Conservation (phyloP, 1,140 invertebrate genomes). For the Heliconius congener region DNA sequence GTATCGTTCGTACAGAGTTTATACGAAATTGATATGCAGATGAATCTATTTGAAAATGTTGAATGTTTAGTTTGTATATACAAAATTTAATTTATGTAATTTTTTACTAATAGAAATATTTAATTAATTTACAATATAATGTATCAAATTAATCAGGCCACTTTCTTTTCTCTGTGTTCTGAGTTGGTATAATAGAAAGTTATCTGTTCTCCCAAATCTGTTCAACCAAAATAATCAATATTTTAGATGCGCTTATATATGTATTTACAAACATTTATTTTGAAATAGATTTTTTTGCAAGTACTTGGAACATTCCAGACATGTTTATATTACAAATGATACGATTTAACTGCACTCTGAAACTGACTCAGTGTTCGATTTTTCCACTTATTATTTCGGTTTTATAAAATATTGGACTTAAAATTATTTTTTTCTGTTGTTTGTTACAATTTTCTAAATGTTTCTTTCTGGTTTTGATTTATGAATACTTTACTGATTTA, state of each 20-base stretch:
- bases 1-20: neutral
- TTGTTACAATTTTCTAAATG: neutral
- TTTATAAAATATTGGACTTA: slow-evolving; percentile 31
- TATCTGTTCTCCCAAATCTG: too few species aligned
- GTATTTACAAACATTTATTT: neutral
- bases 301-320: neutral
- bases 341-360: slow-evolving; percentile 75
- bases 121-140: too few species aligned
- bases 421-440: slow-evolving; percentile 3
- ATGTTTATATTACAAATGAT: slow-evolving; percentile 8
- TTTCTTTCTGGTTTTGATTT: neutral
- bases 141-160: too few species aligned
- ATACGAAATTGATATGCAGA: neutral
- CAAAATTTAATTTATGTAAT: too few species aligned
- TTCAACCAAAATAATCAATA: too few species aligned
- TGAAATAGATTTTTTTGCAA: slow-evolving; percentile 1
- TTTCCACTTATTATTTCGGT: slow-evolving; percentile 33
- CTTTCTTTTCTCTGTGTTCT: too few species aligned
- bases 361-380: slow-evolving; percentile 66
- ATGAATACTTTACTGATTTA: neutral
- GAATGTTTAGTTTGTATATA: too few species aligned
- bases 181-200: neutral
- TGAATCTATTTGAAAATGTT: neutral
- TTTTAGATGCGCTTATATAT: too few species aligned
- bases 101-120: too few species aligned